phyloP scores from a whole-genome alignment of 2,888 invertebrate genomes.

The Allolobophora icterica region DNA sequence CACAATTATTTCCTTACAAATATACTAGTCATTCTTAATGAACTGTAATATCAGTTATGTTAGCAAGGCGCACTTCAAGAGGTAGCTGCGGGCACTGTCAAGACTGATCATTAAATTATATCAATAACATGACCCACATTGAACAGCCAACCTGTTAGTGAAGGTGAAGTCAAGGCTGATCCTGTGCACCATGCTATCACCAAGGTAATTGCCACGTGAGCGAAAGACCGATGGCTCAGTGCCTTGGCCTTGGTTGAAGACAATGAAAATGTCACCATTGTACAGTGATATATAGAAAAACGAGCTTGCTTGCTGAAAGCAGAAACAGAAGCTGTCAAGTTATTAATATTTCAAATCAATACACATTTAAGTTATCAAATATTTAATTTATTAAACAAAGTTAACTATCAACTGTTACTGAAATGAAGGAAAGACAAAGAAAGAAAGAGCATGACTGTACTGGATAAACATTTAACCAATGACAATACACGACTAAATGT shows the following conservation, averaged over 20 bases:
- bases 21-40: no score
- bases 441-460: not conserved
- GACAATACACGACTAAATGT: not conserved
- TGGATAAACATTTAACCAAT: not conserved
- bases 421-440: not conserved
- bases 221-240: slow-evolving; percentile 42
- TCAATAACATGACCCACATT: no score
- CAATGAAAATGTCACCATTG: slow-evolving; percentile 50
- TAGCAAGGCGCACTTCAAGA: not conserved
- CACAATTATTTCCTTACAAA: no score
- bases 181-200: slow-evolving; percentile 48
- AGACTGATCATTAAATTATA: not conserved
- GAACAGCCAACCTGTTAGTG: slow-evolving; percentile 46
- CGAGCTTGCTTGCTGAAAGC: slow-evolving; percentile 34
- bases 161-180: slow-evolving; percentile 47
- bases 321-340: not conserved
- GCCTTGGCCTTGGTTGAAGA: slow-evolving; percentile 49
- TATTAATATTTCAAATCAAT: not conserved
- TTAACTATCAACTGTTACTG: not conserved
- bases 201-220: slow-evolving; percentile 46
- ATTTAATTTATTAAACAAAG: not conserved
- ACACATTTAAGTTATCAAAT: not conserved
- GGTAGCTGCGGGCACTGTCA: not conserved
- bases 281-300: slow-evolving; percentile 50
- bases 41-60: not conserved